Conservation (phyloP, 2,113 vertebrate genomes). For the Nyctibius bracteatus region DNA sequence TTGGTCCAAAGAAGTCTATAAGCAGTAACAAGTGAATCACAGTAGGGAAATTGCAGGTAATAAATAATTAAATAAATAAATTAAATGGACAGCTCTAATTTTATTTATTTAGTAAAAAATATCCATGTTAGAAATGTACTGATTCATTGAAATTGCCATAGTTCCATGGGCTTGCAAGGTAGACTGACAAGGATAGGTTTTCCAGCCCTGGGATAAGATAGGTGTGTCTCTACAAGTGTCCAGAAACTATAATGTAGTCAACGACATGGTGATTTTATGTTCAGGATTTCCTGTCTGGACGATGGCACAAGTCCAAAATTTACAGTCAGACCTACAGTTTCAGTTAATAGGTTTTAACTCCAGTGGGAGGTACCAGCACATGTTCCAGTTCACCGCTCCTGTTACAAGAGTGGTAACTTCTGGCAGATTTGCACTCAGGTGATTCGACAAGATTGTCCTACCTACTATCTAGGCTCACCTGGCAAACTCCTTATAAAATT, state of each 20-base stretch:
- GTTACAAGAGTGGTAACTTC: not conserved
- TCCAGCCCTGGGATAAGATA: not conserved
- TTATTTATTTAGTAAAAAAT: not conserved
- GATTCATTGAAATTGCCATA: not conserved
- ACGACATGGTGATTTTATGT: not conserved
- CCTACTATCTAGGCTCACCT: not conserved
- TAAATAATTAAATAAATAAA: not conserved
- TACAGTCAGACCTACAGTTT: not conserved
- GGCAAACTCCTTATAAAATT: not conserved
- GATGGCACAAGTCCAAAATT: not conserved
- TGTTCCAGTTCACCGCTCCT: not conserved
- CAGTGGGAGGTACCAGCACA: not conserved
- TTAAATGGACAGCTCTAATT: not conserved
- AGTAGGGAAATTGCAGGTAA: not conserved
- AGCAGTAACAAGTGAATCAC: not conserved
- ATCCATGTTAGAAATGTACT: not conserved
- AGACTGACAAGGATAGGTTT: not conserved
- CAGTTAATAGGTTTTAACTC: not conserved
- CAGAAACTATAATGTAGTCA: not conserved
- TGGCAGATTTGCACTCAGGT: not conserved
- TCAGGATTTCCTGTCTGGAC: not conserved
- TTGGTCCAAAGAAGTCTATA: not conserved
- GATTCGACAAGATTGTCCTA: not conserved
- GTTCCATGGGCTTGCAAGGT: not conserved
- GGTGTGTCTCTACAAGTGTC: not conserved